A percentile compares a stretch with the other conserved stretches of the same genome.
phyloP scores from a whole-genome alignment of 2,888 invertebrate genomes.

The Tanytarsus gracilentus region DNA sequence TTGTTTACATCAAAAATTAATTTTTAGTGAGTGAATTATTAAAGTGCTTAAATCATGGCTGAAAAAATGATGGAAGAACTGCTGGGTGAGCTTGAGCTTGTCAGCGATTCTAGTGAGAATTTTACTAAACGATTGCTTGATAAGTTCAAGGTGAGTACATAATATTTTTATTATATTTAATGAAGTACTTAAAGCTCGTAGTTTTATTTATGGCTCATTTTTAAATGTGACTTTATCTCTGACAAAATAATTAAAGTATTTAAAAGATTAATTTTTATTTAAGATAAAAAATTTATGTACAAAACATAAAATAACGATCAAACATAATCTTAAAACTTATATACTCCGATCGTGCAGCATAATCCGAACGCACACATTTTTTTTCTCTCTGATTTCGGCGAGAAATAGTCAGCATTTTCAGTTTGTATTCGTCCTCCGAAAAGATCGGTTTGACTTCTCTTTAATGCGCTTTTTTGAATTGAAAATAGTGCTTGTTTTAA shows the following conservation, averaged over 20 bases:
- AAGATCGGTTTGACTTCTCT: neutral
- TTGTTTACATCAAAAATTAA: neutral
- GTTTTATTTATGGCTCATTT: neutral
- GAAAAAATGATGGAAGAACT: neutral
- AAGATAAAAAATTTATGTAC: no score
- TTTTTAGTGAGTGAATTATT: neutral
- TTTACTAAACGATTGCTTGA: neutral
- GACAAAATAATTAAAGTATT: no score
- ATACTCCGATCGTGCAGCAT: no score
- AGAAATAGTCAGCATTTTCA: neutral
- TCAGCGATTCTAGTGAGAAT: neutral
- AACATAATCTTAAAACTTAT: no score
- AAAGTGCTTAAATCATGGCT: neutral
- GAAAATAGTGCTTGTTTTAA: slow-evolving; percentile 14
- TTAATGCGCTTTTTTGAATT: slow-evolving; percentile 2
- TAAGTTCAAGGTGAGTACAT: neutral
- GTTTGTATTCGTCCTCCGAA: neutral
- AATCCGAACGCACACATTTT: no score
- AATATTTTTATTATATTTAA: neutral
- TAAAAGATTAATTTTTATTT: no score
- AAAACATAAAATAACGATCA: no score
- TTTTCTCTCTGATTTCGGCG: no score
- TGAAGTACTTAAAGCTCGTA: neutral
- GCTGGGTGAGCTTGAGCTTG: neutral
- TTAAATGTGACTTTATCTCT: neutral